These are phyloP conservation scores for Eupithecia inturbata DNA, from an alignment of 2,888 invertebrate species.

Conservation along the genomic window DNA sequence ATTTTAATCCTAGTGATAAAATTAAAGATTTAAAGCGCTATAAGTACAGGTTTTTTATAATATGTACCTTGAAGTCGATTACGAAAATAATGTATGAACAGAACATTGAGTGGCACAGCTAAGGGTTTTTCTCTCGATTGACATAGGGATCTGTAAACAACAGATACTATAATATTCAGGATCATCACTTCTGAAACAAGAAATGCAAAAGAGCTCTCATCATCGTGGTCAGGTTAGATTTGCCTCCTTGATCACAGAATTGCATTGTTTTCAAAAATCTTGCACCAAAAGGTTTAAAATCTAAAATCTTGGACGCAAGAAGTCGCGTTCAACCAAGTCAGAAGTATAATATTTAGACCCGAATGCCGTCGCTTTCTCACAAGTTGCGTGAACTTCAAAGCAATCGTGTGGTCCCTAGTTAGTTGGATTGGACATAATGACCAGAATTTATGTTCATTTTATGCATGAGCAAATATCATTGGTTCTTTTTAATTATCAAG, in stretches of 20 bases:
- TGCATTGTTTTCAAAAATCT: background rate
- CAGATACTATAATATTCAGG: background rate
- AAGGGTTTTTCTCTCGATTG: background rate
- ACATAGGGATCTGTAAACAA: background rate
- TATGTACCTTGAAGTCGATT: background rate
- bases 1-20: background rate
- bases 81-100: background rate
- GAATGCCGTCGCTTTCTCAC: background rate
- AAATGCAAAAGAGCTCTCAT: background rate
- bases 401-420: slow-evolving; percentile 28
- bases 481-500: slow-evolving; percentile 68
- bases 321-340: background rate
- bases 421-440: slow-evolving; percentile 52
- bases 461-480: slow-evolving; percentile 71
- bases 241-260: background rate
- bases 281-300: background rate
- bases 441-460: slow-evolving; percentile 68
- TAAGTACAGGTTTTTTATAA: slow-evolving; percentile 5
- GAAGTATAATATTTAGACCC: background rate
- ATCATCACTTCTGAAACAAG: background rate
- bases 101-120: background rate
- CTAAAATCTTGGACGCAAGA: background rate
- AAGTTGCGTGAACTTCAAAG: slow-evolving; percentile 17
- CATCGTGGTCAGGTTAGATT: background rate
- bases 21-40: background rate